Evolutionary conservation across 1,140 invertebrate species (phyloP), one percentile per base, ranked within the genome.

Genomic region (Spodoptera frugiperda): DNA sequence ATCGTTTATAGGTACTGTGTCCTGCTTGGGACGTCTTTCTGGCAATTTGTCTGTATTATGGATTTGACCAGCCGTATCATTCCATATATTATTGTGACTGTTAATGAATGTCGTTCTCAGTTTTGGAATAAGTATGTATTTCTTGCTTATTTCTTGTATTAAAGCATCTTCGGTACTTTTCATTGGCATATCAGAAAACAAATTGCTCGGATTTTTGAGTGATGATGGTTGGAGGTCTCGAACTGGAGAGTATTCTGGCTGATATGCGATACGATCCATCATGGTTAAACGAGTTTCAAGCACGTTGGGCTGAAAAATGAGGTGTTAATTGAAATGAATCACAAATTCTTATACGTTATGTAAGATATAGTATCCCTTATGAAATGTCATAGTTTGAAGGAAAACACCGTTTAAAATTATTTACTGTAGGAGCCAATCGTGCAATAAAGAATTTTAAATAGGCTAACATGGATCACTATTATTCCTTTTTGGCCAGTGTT

Each of bases 51-150:
- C 54, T 14, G n/a, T 11, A 8, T 61, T 81, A 79, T 77, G 54
- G 25, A 57, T 81, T 80, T 77, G 54, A 21, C 49, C 73, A 76
- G 67, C 72, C 63, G 9, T 65, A n/a, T 44, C 72, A 68, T 48
- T 30, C 25, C 48, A 63, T 65, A 72, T 82, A 1, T 4, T 21
- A 54, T 71, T 78, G 63, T 75, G 61, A 59, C 6, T 21, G 4
- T 55, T 71, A 15, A 11, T 15, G 9, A 61, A n/a, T 15, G 39
- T 8, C 17, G 72, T 17, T 71, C 46, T 71, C 33, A 78, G 55
- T 85, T 89, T 93, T 49, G 92, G 92, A 65, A 93, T 93, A 6
- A 93, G 82, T 81, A 93, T 93, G 78, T 86, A 93, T 75, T 90
- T 92, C 76, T 92, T 87, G 63, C 86, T 87, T 30, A 93, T 85